Base-by-base conservation (phyloP, 2,113 vertebrate species). In the Heloderma charlesbogerti region DNA sequence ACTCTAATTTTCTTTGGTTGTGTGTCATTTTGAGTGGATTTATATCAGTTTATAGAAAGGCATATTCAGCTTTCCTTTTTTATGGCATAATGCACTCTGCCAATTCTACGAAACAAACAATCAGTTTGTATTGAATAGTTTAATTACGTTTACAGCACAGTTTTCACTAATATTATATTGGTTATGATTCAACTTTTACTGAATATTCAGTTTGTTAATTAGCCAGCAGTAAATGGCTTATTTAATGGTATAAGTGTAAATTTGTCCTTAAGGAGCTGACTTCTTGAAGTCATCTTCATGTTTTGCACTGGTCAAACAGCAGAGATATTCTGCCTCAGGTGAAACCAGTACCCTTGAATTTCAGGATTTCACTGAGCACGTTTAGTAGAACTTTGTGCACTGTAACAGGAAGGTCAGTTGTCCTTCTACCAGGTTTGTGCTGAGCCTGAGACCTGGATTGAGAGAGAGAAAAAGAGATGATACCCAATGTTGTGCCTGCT, bases 1-100 rank as follows among this genome's bases (percentile, higher is more conserved):
- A 3, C 86, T 86, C 27, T 78, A 45, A 71, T 31, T 90, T 94
- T 82, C 22, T 77, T n/a, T 80, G 66, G 13, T n/a, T 72, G 20
- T 89, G 66, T 1, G 4, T 77, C 80, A 10, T 84, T 22, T 93
- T 6, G 25, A 40, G 4, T 40, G 15, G 88, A 67, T 6, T 87
- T 92, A 12, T 51, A 83, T 66, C 75, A 75, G 90, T 85, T 8
- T 0, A 1, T 89, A 34, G 84, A 82, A 82, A 22, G 80, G 8
- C 72, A 72, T 0, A 1, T 83, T 27, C 78, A 86, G 1, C 1
- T 75, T 86, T 91, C 87, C 45, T 3, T 63, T 8, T 89, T 81
- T 82, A 29, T 63, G 10, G 51, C n/a, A 45, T 66, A 66, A 27
- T 84, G 37, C 16, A 31, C 22, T 74, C 57, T 66, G 57, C 37